Conservation (phyloP, 2,888 invertebrate genomes). For the Prosapia bicincta region DNA sequence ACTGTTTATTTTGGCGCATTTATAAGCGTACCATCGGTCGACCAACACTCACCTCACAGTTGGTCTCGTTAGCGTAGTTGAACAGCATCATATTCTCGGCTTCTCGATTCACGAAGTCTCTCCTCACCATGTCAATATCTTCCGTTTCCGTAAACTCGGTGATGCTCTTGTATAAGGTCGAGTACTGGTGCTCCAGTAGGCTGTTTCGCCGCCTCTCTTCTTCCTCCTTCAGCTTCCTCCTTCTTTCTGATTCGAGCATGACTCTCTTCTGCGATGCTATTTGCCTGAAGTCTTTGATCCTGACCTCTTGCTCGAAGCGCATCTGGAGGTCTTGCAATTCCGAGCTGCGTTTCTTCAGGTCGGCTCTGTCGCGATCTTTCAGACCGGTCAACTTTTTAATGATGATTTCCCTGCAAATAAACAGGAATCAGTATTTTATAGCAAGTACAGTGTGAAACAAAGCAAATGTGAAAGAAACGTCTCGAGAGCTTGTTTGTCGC, state of each 20-base stretch:
- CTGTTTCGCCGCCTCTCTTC: not conserved
- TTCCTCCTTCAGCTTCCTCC: not conserved
- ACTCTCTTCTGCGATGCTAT: not conserved
- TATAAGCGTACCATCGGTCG: not conserved
- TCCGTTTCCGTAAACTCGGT: not conserved
- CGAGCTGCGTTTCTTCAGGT: not conserved
- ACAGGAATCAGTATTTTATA: too few species aligned
- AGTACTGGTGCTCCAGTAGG: not conserved
- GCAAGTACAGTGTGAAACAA: too few species aligned
- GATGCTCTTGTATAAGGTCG: not conserved
- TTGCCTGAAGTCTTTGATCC: not conserved
- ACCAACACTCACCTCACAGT: not conserved
- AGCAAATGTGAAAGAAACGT: too few species aligned
- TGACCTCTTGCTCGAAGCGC: not conserved
- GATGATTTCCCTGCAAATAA: not conserved
- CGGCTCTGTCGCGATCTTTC: not conserved
- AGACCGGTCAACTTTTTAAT: not conserved
- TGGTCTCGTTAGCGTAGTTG: not conserved
- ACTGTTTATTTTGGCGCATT: too few species aligned
- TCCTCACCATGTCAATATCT: not conserved
- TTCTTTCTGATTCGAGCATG: not conserved
- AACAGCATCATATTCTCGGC: not conserved
- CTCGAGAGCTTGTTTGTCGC: too few species aligned
- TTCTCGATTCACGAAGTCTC: not conserved
- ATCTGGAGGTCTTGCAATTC: not conserved